Base-by-base conservation (phyloP, 1,140 invertebrate species). In the Temnothorax longispinosus region DNA sequence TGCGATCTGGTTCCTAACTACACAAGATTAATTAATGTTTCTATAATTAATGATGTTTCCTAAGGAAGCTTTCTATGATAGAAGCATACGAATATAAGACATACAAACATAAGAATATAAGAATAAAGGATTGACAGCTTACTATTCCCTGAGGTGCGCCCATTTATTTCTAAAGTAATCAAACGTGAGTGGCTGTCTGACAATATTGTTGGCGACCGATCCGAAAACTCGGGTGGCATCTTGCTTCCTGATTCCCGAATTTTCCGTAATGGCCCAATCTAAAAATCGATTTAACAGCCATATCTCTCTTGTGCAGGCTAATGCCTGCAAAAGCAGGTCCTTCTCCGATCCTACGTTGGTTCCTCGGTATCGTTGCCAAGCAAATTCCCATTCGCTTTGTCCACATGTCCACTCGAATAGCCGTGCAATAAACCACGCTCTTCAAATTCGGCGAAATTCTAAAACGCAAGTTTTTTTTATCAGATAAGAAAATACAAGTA, bases 401-500 rank as follows among this genome's bases (percentile, higher is more conserved):
- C 97, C 97, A 3, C 98, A n/a, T n/a, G n/a, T n/a, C 98, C 15
- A 97, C 96, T 77, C 97, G 96, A 6, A 99, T 97, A 0, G 98
- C 98, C 0, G 97, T 97, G 91, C 98, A 99, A 93, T 98, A 99
- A 6, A 99, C 97, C 0, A 97, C 96, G 21, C 96, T 96, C 62
- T 98, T 97, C 18, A 98, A 93, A 93, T 98, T 98, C 5, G 97
- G 97, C 6, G 98, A 97, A 85, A 99, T 98, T 52, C 97, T 98
- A 89, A n/a, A 47, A 93, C 78, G 4, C 15, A 38, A 41, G 8
- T 27, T 6, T 74, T 27, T 27, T 84, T 21, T 71, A n/a, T 3
- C 41, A 35, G 0, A 0, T 54, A 60, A 2, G 0, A 62, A 72
- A 54, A n/a, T 47, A 32, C 13, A 64, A 3, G 11, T 15, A 77